Conservation (phyloP, 2,113 vertebrate species). For the Hassar affinis region DNA sequence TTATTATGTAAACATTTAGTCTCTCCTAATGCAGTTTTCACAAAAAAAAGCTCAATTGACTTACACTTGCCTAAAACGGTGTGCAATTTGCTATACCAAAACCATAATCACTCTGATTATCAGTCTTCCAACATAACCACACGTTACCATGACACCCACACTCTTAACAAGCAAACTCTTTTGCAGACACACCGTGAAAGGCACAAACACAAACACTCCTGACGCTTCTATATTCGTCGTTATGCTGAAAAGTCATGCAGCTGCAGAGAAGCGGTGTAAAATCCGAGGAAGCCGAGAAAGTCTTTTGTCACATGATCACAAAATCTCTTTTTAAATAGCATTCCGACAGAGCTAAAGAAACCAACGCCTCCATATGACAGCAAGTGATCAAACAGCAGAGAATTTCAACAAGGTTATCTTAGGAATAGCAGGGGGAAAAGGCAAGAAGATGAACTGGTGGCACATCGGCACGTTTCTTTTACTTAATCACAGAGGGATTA, state of each 20-base stretch:
- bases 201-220: neutral
- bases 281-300: no score
- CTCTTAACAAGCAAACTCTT: neutral
- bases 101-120: neutral
- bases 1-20: neutral
- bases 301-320: neutral
- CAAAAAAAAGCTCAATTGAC: neutral
- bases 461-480: neutral
- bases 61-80: neutral
- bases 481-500: neutral
- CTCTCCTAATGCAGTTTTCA: neutral
- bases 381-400: neutral
- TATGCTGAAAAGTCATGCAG: neutral
- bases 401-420: neutral
- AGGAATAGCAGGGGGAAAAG: neutral
- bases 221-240: neutral
- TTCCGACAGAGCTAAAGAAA: neutral
- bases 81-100: slow-evolving; percentile 18
- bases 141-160: neutral
- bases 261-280: neutral
- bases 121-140: neutral
- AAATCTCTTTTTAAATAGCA: neutral
- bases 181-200: neutral
- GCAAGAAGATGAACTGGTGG: neutral
- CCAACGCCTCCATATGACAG: no score